These are phyloP conservation scores for Papilio aristodemus DNA, from an alignment of 1,140 invertebrate species.

Conservation along the genomic window DNA sequence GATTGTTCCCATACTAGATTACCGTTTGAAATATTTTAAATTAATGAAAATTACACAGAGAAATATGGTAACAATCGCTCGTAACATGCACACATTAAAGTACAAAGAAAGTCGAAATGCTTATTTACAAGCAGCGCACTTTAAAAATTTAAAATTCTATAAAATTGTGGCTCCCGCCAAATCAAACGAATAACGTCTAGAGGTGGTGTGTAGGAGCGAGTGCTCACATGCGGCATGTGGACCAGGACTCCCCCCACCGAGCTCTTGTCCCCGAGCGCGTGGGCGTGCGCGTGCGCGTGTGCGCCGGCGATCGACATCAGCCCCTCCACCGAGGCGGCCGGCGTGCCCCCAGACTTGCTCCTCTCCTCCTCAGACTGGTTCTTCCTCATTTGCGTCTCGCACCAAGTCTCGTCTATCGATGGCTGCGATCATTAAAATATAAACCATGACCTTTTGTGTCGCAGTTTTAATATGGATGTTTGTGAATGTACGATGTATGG, in stretches of 20 bases:
- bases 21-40: not conserved
- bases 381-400: conserved; percentile 43
- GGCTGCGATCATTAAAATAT: conserved; percentile 38
- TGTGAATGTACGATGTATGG: too few relatives aligned
- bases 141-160: not conserved
- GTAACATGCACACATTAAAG: conserved; percentile 18
- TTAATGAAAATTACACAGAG: not conserved
- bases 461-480: not conserved
- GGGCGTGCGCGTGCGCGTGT: conserved; percentile 38
- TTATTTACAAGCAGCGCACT: conserved; percentile 16
- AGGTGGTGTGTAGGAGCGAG: not conserved
- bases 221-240: conserved; percentile 93
- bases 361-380: conserved; percentile 54
- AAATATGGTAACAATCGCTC: conserved; percentile 25
- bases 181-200: conserved; percentile 23
- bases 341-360: conserved; percentile 46
- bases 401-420: conserved; percentile 56
- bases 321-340: conserved; percentile 71
- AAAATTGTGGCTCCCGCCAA: conserved; percentile 21
- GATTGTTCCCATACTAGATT: conserved; percentile 27
- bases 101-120: conserved; percentile 3
- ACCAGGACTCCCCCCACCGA: conserved; percentile 91
- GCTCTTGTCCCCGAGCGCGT: conserved; percentile 82
- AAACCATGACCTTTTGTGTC: not conserved
- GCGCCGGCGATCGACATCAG: conserved; percentile 82